Base-by-base conservation (phyloP, 2,113 vertebrate species). In the Pollimyrus isidori region DNA sequence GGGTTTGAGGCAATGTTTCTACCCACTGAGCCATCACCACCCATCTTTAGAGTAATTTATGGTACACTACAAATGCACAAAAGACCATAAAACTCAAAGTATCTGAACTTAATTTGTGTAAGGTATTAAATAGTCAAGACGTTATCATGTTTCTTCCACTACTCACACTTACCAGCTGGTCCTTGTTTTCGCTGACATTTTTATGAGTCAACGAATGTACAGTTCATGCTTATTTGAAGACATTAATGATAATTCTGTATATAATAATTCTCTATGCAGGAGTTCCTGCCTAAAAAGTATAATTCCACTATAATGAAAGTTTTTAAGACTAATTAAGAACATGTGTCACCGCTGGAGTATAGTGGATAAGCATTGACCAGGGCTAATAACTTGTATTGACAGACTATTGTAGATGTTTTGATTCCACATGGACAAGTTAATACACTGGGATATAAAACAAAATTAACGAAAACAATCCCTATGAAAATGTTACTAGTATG, bases 81-180 rank as follows among this genome's bases (percentile, higher is more conserved):
- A 76, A 17, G 30, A 76, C 69, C 30, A 17, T 76, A 76, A 35
- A 35, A 35, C 65, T 17, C 17, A 19, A 69, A 9, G 5, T 76
- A 30, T 76, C 69, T 76, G 9, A 76, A 76, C 13, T 76, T 76
- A 4, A 17, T 39, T 39, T 17, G 3, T 39, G 17, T 19, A 30
- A 76, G 3, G 26, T 76, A 39, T 15, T 76, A 35, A 76, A 35
- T 76, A 76, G 15, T 76, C 13, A 13, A 30, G 69, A 35, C 13
- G 13, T 35, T 76, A 39, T 76, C 69, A 30, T 69, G n/a, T n/a
- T 69, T 69, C 62, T 26, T 56, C 5, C 69, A 39, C 30, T 76
- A 76, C n/a, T 65, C n/a, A 65, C 58, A 65, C n/a, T 65, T 65
- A 76, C 69, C 69, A 76, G 69, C 30, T 76, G 69, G 69, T 76